Conservation (phyloP, 2,888 invertebrate species). For the Drosophila prostipennis region DNA sequence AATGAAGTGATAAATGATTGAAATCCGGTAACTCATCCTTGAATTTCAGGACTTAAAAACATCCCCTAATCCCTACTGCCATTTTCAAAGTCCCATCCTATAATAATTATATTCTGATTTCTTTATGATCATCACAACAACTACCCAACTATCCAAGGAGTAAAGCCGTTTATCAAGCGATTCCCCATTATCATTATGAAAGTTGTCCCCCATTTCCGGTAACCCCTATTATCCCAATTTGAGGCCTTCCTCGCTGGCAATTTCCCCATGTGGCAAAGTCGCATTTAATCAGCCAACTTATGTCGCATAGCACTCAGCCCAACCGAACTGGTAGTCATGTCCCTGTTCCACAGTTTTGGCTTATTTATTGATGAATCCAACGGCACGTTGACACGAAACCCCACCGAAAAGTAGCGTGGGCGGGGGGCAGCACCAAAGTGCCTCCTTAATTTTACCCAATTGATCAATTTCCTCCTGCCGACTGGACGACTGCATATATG, state of each 20-base stretch:
- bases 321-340: conserved; percentile 41
- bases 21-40: too few relatives aligned
- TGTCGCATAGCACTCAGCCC: conserved; percentile 31
- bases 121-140: background rate
- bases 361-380: conserved; percentile 76
- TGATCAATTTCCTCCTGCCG: conserved; percentile 65
- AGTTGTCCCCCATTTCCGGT: conserved; percentile 23
- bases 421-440: conserved; percentile 43
- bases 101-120: background rate
- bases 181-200: conserved; percentile 20
- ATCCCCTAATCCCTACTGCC: too few relatives aligned
- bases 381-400: conserved; percentile 72
- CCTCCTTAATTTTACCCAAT: conserved; percentile 73
- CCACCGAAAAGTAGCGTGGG: conserved; percentile 15
- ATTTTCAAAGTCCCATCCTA: background rate
- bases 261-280: conserved; percentile 35
- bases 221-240: conserved; percentile 11
- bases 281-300: conserved; percentile 43
- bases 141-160: background rate
- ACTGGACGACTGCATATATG: conserved; percentile 54
- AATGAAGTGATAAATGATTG: too few relatives aligned
- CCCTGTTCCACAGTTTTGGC: conserved; percentile 30
- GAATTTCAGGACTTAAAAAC: too few relatives aligned
- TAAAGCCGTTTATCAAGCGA: conserved; percentile 4
- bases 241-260: conserved; percentile 5